Percentiles rank a stretch among this genome's conserved stretches.
Evolutionary conservation across 2,113 vertebrate genomes (phyloP).

Genomic region (Gorsachius goisagi): DNA sequence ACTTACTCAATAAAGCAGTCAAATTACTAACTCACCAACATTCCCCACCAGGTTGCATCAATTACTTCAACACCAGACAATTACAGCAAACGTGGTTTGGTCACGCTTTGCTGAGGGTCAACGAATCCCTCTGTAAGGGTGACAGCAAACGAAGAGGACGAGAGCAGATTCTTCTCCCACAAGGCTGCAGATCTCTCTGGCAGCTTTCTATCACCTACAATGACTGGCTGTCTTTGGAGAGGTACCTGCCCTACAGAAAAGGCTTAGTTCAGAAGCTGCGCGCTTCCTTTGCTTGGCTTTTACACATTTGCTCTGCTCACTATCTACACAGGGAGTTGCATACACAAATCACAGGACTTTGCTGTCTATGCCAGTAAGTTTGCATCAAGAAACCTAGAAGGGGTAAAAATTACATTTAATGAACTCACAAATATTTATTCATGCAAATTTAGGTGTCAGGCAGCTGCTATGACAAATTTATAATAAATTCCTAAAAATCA

Average conservation of each 20-base stretch:
- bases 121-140: not conserved
- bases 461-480: not conserved
- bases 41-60: not conserved
- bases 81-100: not conserved
- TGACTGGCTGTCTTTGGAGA: not conserved
- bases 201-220: not conserved
- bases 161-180: not conserved
- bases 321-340: not conserved
- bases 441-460: not conserved
- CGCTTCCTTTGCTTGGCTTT: not conserved
- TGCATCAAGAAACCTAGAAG: not conserved
- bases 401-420: not conserved
- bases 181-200: not conserved
- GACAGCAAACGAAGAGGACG: not conserved
- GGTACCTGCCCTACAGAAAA: not conserved
- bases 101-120: not conserved
- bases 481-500: not conserved
- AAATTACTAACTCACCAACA: not conserved
- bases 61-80: not conserved
- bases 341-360: not conserved
- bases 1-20: not conserved
- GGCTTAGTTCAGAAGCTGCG: not conserved
- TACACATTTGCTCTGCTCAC: not conserved
- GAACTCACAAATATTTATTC: not conserved
- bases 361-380: not conserved